Percentiles rank a stretch among this genome's conserved stretches.
phyloP scores from a whole-genome alignment of 1,140 invertebrate genomes.

The Drosophila sturtevanti region DNA sequence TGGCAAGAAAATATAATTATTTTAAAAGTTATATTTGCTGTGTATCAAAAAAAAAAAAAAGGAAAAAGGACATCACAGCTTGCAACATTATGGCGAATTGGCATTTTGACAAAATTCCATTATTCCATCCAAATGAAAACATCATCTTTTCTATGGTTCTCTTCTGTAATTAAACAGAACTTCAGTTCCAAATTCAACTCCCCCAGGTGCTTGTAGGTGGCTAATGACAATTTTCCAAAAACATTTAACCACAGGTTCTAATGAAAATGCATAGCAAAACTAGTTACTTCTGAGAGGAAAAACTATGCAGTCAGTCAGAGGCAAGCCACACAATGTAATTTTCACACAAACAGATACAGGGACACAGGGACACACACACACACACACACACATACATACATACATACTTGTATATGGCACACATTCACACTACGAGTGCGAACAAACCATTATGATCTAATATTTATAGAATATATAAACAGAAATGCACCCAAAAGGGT shows the following conservation, averaged over 20 bases:
- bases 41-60: no score
- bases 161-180: background rate
- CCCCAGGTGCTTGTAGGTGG: constrained; percentile 18
- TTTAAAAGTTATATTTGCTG: no score
- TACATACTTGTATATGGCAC: background rate
- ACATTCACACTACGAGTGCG: constrained; percentile 18
- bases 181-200: background rate
- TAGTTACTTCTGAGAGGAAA: constrained; percentile 35
- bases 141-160: background rate
- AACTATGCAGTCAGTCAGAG: constrained; percentile 37
- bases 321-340: constrained; percentile 41
- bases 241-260: constrained; percentile 37
- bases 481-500: constrained; percentile 60
- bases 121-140: constrained; percentile 10
- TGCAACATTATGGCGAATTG: background rate
- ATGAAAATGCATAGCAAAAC: constrained; percentile 77
- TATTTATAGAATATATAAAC: constrained; percentile 80
- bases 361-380: background rate
- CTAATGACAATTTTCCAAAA: constrained; percentile 61
- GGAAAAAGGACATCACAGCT: no score
- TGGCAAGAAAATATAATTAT: no score
- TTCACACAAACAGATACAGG: constrained; percentile 31
- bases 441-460: constrained; percentile 71
- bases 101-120: background rate
- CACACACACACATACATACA: background rate